A percentile compares a stretch with the other conserved stretches of the same genome.
phyloP scores from a whole-genome alignment of 2,113 vertebrate species.

The Ictalurus punctatus region DNA sequence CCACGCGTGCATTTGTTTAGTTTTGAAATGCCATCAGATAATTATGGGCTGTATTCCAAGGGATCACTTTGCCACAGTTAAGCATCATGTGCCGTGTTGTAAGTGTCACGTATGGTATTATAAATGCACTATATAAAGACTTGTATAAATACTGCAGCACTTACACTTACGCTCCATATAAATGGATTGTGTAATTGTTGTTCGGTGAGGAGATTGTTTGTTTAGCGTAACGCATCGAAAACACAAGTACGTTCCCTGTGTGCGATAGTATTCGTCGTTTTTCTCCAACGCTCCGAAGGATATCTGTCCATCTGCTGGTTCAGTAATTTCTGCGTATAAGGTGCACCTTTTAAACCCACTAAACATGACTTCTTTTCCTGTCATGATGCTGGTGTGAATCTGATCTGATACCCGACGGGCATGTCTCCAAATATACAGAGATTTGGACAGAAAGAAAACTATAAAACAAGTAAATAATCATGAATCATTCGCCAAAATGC shows the following conservation, averaged over 20 bases:
- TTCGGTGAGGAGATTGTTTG: background rate
- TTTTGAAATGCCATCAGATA: background rate
- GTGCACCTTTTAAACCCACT: background rate
- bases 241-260: background rate
- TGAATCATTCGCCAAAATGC: no score
- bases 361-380: background rate
- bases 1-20: background rate
- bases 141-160: no score
- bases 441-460: background rate
- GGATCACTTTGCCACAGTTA: background rate
- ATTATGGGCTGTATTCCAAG: slow-evolving; percentile 6
- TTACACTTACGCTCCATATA: background rate
- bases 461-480: background rate
- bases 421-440: background rate
- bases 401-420: background rate
- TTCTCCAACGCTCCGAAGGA: background rate
- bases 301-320: background rate
- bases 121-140: background rate
- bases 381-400: background rate
- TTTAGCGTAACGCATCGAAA: background rate
- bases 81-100: background rate
- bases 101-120: background rate
- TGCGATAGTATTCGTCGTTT: background rate
- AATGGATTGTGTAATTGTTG: background rate
- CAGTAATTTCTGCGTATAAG: background rate